phyloP scores from a whole-genome alignment of 2,113 vertebrate genomes.

The Dicerorhinus sumatrensis region DNA sequence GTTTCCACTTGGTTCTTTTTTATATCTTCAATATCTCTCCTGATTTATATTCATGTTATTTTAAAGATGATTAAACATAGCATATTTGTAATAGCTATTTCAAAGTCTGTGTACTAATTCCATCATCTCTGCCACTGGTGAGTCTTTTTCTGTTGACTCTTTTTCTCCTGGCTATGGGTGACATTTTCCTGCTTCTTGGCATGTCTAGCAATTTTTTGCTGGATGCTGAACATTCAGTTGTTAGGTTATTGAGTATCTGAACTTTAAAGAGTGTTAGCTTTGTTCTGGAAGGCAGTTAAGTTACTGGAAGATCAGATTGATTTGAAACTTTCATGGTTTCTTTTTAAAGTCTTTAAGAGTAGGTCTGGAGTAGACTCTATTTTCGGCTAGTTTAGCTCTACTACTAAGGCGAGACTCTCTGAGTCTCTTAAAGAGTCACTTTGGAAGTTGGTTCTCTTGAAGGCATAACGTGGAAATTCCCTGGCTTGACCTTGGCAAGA shows the following conservation, averaged over 20 bases:
- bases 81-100: background rate
- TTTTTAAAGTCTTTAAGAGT: background rate
- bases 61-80: background rate
- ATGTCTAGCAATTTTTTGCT: background rate
- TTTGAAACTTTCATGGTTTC: background rate
- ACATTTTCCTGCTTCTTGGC: background rate
- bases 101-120: background rate
- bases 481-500: slow-evolving; percentile 91
- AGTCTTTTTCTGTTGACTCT: background rate
- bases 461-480: slow-evolving; percentile 90
- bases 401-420: background rate
- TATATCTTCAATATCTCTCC: background rate
- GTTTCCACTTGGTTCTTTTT: background rate
- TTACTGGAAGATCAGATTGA: background rate
- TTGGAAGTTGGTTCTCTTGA: slow-evolving; percentile 92
- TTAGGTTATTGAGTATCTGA: background rate
- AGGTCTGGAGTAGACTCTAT: background rate
- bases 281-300: background rate
- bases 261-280: background rate
- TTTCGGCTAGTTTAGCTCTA: background rate
- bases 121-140: background rate
- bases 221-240: background rate
- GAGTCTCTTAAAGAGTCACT: slow-evolving; percentile 86
- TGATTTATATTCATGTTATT: background rate
- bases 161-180: background rate